Percentiles rank a stretch among this genome's conserved stretches.
phyloP scores from a whole-genome alignment of 2,797 vertebrate species.

The Propithecus perrieri region DNA sequence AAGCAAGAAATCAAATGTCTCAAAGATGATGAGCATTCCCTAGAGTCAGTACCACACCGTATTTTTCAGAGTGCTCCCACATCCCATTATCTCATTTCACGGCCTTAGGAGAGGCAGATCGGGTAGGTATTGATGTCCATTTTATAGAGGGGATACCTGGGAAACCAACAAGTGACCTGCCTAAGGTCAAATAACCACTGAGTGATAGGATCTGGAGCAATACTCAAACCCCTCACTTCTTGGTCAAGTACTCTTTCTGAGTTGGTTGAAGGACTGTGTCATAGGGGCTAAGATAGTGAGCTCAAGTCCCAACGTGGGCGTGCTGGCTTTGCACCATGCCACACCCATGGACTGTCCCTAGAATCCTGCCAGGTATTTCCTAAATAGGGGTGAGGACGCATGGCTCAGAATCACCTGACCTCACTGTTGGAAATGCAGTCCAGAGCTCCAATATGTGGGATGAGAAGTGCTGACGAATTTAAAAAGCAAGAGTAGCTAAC shows the following conservation, averaged over 20 bases:
- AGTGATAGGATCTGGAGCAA: background rate
- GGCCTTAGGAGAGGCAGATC: background rate
- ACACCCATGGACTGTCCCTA: background rate
- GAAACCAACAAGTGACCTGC: background rate
- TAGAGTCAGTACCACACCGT: fast-evolving
- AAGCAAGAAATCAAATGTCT: background rate
- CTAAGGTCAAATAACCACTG: background rate
- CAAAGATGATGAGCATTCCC: background rate
- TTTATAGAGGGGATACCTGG: background rate
- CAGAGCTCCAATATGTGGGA: background rate
- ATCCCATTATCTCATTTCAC: background rate
- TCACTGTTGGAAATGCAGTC: background rate
- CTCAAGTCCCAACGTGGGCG: background rate
- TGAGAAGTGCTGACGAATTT: background rate
- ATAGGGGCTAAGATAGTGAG: background rate
- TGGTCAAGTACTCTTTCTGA: background rate
- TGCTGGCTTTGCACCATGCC: background rate
- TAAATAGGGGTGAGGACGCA: background rate
- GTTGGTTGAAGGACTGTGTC: background rate
- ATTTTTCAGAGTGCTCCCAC: background rate
- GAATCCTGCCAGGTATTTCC: background rate
- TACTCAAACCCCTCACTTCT: background rate
- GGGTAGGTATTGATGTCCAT: background rate
- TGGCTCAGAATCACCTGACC: background rate
- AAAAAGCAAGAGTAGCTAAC: background rate